phyloP scores from a whole-genome alignment of 2,113 vertebrate genomes.

The Dicerorhinus sumatrensis region DNA sequence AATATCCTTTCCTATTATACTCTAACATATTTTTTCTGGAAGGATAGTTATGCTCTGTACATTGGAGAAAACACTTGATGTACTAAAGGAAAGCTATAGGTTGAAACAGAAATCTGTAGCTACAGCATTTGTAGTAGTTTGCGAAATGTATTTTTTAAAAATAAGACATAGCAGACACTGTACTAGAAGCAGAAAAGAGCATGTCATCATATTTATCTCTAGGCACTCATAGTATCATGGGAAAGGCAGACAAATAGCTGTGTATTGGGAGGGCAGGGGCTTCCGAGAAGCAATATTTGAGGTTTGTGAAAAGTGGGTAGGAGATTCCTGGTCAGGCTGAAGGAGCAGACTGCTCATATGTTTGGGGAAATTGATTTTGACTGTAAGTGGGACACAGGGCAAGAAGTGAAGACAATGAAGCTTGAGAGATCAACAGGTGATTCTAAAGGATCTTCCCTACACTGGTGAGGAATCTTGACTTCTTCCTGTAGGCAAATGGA shows the following conservation, averaged over 20 bases:
- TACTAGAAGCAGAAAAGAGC: neutral
- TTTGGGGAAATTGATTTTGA: neutral
- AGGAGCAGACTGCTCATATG: neutral
- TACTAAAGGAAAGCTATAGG: neutral
- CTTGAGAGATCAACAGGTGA: neutral
- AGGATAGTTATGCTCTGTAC: neutral
- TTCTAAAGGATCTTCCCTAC: neutral
- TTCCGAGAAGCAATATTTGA: neutral
- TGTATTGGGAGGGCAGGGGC: neutral
- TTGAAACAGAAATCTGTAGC: slow-evolving; percentile 1
- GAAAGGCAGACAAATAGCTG: neutral
- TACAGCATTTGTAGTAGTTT: neutral
- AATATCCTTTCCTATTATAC: neutral
- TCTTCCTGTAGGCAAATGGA: neutral
- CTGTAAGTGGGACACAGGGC: neutral
- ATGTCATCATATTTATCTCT: neutral
- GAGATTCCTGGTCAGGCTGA: neutral
- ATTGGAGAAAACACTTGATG: neutral
- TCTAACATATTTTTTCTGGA: neutral
- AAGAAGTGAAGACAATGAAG: neutral
- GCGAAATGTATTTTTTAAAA: neutral
- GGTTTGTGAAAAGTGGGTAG: neutral
- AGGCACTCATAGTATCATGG: neutral
- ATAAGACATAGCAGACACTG: neutral
- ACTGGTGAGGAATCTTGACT: neutral